Base-by-base conservation (phyloP, 2,888 invertebrate species). In the Meteorus colon region DNA sequence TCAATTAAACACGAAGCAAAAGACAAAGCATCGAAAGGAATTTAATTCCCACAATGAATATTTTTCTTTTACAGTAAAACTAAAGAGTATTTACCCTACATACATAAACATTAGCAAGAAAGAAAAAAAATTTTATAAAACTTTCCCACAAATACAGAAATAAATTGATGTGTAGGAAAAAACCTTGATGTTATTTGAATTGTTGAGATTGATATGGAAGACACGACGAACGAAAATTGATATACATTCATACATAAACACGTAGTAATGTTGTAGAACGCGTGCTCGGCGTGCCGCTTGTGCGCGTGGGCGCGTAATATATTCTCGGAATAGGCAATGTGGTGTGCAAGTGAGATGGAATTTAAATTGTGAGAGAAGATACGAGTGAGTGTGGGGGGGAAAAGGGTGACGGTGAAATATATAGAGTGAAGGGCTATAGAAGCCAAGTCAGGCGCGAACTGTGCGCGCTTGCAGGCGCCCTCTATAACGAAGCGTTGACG, bases 401-500 rank as follows among this genome's bases (percentile, higher is more conserved):
- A 74, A 68, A 31, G 41, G 48, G 51, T 73, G 63, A 37, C 41
- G 55, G 60, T 27, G 59, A 31, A 41, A 74, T 70, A 55, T 55
- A 55, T 55, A 55, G 55, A 55, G 55, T 55, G 55, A 55, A 55
- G 73, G 74, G 62, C 62, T 86, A 84, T 85, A 83, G 84, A 84
- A 84, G 84, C 83, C 83, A 86, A 85, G 82, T 84, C 84, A 84
- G 85, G 81, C 86, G 86, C 83, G 82, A 83, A 82, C 81, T 82
- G 83, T 83, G 37, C 68, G 66, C 34, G 34, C 66, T 74, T 27
- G 62, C 69, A 45, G 62, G 51, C 70, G 62, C 62, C 65, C 84
- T 82, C 86, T 81, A 87, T 87, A 88, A 88, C 87, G 88, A 88
- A 88, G 87, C 88, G 88, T 87, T 87, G 87, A 88, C 86, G 88